These are phyloP conservation scores for Morbakka virulenta DNA, from an alignment of 30 jellyfish, hydroid and myxozoan species.

Conservation along the genomic window DNA sequence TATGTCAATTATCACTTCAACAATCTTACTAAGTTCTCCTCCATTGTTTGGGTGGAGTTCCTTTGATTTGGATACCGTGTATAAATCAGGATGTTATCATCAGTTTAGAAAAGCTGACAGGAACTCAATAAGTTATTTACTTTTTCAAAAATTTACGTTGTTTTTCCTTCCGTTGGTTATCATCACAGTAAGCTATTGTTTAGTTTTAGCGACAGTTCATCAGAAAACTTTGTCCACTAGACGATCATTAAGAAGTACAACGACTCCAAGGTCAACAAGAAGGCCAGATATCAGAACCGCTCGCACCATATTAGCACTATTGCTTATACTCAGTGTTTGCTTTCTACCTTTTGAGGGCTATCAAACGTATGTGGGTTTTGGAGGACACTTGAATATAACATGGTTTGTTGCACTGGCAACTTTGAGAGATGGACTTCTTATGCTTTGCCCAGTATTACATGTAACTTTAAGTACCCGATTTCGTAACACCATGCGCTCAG, in stretches of 20 bases:
- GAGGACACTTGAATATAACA: background rate
- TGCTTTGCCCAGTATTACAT: background rate
- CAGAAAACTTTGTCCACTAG: background rate
- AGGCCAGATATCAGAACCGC: background rate
- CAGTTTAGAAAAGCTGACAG: background rate
- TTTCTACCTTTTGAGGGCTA: background rate
- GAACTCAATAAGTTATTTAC: background rate
- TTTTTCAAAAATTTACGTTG: background rate
- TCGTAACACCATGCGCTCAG: background rate
- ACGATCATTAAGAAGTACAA: background rate
- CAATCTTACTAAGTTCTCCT: background rate
- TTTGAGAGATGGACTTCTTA: background rate
- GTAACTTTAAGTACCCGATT: background rate
- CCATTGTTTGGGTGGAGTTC: background rate
- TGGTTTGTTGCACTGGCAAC: background rate
- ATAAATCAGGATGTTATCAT: background rate
- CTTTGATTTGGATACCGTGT: background rate
- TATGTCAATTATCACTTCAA: background rate
- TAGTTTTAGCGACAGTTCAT: background rate
- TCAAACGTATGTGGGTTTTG: background rate
- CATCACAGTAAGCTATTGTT: background rate
- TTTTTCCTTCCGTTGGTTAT: background rate
- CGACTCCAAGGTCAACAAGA: background rate
- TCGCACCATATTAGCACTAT: background rate
- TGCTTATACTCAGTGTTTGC: background rate